Evolutionary conservation across 2,113 vertebrate species (phyloP).

Genomic region (Macrotus californicus): DNA sequence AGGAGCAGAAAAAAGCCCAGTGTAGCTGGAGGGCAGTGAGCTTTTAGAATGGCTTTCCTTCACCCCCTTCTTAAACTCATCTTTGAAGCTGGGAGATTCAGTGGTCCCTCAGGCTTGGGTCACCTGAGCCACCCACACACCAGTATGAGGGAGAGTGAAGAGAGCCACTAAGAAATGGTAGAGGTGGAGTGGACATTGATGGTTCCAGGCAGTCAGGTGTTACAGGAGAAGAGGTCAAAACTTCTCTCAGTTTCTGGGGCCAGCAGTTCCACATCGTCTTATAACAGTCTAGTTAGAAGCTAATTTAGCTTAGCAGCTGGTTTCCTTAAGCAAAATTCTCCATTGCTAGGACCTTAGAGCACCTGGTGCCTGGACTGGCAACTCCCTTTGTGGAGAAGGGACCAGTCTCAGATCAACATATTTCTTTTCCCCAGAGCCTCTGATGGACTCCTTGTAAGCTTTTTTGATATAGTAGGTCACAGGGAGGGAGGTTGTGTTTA

Average conservation of each 20-base stretch:
- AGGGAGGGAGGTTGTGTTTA: background rate
- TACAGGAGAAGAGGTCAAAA: background rate
- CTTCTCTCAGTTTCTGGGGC: background rate
- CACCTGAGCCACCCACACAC: background rate
- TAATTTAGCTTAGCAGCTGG: background rate
- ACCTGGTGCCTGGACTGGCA: background rate
- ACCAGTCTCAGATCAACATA: background rate
- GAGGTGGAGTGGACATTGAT: background rate
- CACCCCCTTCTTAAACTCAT: background rate
- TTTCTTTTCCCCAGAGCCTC: background rate
- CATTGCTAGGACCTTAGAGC: background rate
- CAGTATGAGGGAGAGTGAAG: background rate
- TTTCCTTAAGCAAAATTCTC: background rate
- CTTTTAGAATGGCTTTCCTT: background rate
- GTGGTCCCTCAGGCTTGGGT: background rate
- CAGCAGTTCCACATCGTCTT: background rate
- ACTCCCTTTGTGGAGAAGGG: slow-evolving; percentile 3
- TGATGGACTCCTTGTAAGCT: background rate
- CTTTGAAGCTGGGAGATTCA: background rate
- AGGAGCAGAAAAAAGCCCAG: background rate
- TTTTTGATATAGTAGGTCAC: slow-evolving; percentile 28
- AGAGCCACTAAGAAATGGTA: background rate
- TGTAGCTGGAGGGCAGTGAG: background rate
- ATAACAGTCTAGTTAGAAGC: background rate
- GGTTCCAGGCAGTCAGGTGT: background rate